phyloP scores from a whole-genome alignment of 2,888 invertebrate genomes.

The Polydrusus pterygomalis region DNA sequence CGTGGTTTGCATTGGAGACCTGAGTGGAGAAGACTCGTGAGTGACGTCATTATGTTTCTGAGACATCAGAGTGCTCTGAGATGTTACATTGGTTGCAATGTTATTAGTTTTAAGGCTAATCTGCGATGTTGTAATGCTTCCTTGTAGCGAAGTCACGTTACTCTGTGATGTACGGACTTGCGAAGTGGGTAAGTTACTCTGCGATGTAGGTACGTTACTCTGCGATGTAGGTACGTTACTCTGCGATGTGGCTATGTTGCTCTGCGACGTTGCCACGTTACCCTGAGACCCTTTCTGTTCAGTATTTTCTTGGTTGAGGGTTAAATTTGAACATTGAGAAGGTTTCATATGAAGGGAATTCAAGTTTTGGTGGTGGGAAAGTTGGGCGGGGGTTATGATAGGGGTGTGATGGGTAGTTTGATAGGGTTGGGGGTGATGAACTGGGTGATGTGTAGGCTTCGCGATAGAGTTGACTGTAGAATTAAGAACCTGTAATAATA shows the following conservation, averaged over 20 bases:
- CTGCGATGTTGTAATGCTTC: slow-evolving; percentile 6
- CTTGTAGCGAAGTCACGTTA: neutral
- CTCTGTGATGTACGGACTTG: neutral
- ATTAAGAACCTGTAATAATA: slow-evolving; percentile 6
- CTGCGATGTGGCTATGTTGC: neutral
- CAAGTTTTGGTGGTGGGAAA: slow-evolving; percentile 48
- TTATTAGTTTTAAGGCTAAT: neutral
- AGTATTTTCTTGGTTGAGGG: neutral
- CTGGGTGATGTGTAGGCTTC: slow-evolving; percentile 13
- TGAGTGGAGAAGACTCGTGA: neutral
- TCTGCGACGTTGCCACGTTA: neutral
- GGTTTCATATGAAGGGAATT: slow-evolving; percentile 27
- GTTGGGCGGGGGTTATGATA: slow-evolving; percentile 49
- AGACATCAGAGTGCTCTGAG: neutral
- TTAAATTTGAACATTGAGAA: neutral
- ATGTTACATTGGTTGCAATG: too few relatives aligned
- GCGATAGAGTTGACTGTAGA: slow-evolving; percentile 8
- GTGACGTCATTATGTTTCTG: neutral
- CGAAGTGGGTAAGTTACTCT: neutral
- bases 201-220: neutral
- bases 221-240: neutral
- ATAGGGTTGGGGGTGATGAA: slow-evolving; percentile 14
- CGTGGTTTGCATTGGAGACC: neutral
- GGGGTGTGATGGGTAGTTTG: slow-evolving; percentile 40
- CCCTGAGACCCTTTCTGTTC: neutral